Base-by-base conservation (phyloP, 2,888 invertebrate species). In the Chloromyia formosa region DNA sequence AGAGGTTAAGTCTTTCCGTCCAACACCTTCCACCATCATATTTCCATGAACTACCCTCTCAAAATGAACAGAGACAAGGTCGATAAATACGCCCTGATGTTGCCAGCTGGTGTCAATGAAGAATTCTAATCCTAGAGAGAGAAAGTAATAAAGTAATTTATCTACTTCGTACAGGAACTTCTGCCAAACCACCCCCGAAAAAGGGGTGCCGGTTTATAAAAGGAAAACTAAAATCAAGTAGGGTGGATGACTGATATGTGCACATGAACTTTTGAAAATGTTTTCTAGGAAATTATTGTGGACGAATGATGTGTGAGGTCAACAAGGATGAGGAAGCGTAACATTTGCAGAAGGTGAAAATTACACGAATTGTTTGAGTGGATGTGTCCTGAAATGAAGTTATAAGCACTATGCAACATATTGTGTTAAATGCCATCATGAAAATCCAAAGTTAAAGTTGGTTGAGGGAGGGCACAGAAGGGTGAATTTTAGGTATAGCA, bases 111-210 rank as follows among this genome's bases (percentile, higher is more conserved):
- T 75, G 71, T 71, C 61, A 71, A 40, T 54, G 35, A 62, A 23
- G 61, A 61, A 27, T 60, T 27, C 23, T 58, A 60, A 71, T 49
- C 62, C 71, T 35, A 66, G 42, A 35, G 53, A 56, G 56, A 62
- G 27, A 23, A 71, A 71, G 75, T 71, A 75, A 75, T 75, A 71
- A 71, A 75, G 75, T 75, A 71, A 75, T 75, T 71, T 75, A 75
- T 71, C 75, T 54, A 62, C 54, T 53, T 22, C 42, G 40, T 54
- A 58, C 35, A 60, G 9, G 56, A 22, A 18, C 18, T 56, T 54
- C n/a, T 35, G 7, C 27, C 4, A 53, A 14, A 3, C 53, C 16
- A 16, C 23, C 45, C n/a, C 40, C 14, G 27, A 54, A n/a, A 22
- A 58, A 40, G 61, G 35, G 61, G 53, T 35, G 49, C 23, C 27